phyloP scores from a whole-genome alignment of 2,888 invertebrate genomes.

The Orchesella flavescens region DNA sequence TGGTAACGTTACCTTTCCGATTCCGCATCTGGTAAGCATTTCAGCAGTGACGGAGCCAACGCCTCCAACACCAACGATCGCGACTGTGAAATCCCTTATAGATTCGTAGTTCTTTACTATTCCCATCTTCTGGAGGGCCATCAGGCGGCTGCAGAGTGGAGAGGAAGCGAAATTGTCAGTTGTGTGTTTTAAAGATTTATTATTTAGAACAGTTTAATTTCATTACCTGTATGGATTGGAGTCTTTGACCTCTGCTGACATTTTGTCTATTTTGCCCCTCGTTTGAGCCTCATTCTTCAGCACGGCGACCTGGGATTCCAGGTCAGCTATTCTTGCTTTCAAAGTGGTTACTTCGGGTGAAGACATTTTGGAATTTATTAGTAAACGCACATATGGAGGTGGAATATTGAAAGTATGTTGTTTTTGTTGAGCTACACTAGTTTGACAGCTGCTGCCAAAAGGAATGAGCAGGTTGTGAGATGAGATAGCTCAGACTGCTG shows the following conservation, averaged over 20 bases:
- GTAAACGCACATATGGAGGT: no score
- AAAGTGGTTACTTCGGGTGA: neutral
- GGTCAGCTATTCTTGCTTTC: constrained; percentile 75
- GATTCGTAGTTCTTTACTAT: constrained; percentile 98
- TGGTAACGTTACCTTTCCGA: constrained; percentile 84
- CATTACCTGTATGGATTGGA: constrained; percentile 96
- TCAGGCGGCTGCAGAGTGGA: constrained; percentile 83
- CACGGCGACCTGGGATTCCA: constrained; percentile 79
- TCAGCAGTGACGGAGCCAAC: constrained; percentile 99
- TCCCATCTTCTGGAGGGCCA: constrained; percentile 99
- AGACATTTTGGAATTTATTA: neutral
- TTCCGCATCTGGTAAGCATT: constrained; percentile 98
- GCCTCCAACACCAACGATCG: constrained; percentile 97
- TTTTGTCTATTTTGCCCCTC: constrained; percentile 85
- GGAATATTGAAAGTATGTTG: no score
- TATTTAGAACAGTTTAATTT: neutral
- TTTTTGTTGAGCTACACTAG: no score
- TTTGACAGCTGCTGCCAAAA: no score
- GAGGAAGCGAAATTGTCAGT: no score
- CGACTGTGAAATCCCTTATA: constrained; percentile 90
- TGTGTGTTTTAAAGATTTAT: no score
- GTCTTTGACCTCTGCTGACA: constrained; percentile 97
- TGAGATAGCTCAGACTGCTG: no score
- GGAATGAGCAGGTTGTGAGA: no score
- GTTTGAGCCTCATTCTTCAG: constrained; percentile 76